Evolutionary conservation across 2,797 vertebrate genomes (phyloP).

Genomic region (Synanceia verrucosa): DNA sequence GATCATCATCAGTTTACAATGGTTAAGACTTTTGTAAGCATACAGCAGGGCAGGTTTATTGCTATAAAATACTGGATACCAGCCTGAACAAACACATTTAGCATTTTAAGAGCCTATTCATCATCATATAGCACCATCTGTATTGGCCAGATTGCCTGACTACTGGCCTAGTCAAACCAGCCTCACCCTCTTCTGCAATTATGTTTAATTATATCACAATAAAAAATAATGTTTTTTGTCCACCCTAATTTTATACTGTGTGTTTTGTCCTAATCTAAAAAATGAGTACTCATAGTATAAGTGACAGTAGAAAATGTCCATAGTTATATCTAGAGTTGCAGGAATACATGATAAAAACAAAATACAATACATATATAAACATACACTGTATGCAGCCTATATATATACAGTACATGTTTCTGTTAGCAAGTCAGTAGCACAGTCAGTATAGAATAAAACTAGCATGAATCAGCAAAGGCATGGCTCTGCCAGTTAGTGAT

Average conservation of each 20-base stretch:
- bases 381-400: not conserved
- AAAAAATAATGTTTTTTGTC: not conserved
- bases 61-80: not conserved
- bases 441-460: not conserved
- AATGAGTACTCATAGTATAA: not conserved
- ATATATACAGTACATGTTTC: not conserved
- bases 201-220: not conserved
- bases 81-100: slow-evolving; percentile 28
- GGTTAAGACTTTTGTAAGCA: not conserved
- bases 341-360: too few relatives aligned
- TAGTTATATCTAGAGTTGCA: not conserved
- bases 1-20: not conserved
- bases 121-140: slow-evolving; percentile 53
- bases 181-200: not conserved
- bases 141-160: slow-evolving; percentile 34
- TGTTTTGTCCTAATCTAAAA: not conserved
- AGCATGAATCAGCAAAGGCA: not conserved
- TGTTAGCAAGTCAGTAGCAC: not conserved
- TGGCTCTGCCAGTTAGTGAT: slow-evolving; percentile 15
- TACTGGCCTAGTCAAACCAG: not conserved
- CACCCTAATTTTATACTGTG: not conserved
- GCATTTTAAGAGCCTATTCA: slow-evolving; percentile 18
- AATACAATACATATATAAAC: too few relatives aligned
- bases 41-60: slow-evolving; percentile 7
- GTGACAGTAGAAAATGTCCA: not conserved